A percentile compares a stretch with the other conserved stretches of the same genome.
Conservation (phyloP, 2,888 invertebrate genomes). For the Teleiodes luculella region DNA sequence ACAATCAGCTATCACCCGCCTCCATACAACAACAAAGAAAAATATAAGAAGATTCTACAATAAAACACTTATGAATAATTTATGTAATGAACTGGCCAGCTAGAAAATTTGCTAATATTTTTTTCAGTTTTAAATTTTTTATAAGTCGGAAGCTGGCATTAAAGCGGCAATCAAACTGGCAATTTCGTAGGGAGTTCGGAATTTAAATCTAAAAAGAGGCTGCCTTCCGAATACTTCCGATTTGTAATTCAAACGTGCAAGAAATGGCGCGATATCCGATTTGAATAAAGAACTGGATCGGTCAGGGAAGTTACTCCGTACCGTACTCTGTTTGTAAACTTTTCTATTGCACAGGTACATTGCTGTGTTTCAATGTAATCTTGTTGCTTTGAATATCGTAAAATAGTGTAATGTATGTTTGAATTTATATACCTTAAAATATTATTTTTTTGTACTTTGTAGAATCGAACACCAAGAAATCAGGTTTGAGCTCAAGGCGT, state of each 20-base stretch:
- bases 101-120: neutral
- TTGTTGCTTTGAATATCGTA: no score
- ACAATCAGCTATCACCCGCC: constrained; percentile 48
- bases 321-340: no score
- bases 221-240: constrained; percentile 69
- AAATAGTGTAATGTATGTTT: no score
- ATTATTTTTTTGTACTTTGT: neutral
- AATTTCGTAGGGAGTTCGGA: constrained; percentile 59
- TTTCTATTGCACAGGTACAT: no score
- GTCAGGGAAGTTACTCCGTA: neutral
- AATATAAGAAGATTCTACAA: constrained; percentile 17
- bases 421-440: no score
- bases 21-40: constrained; percentile 26
- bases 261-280: constrained; percentile 63
- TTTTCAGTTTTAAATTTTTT: neutral
- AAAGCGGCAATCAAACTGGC: constrained; percentile 72
- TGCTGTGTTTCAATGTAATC: no score
- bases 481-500: constrained; percentile 22
- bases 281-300: constrained; percentile 48
- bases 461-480: constrained; percentile 16
- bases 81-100: neutral
- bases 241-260: constrained; percentile 74
- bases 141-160: constrained; percentile 38
- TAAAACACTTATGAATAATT: constrained; percentile 5
- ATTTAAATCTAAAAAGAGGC: constrained; percentile 68